Evolutionary conservation across 1,140 invertebrate species (phyloP).

Genomic region (Glossosoma conforme): DNA sequence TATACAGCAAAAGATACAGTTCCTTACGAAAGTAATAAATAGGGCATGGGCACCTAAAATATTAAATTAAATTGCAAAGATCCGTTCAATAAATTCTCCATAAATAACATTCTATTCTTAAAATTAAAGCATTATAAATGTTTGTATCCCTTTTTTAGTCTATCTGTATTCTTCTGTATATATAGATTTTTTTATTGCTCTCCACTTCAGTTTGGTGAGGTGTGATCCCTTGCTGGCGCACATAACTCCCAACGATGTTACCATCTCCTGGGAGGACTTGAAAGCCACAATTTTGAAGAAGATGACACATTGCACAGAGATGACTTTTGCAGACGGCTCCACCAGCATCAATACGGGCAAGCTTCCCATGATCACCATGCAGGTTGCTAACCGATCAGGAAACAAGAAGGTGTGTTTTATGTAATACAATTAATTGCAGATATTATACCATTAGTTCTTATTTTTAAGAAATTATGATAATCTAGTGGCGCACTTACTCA

Average conservation of each 20-base stretch:
- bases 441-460: no score
- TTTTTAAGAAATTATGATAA: no score
- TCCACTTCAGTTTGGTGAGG: constrained; percentile 42
- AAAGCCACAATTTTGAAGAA: constrained; percentile 62
- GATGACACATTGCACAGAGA: constrained; percentile 73
- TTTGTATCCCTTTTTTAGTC: background rate
- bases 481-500: no score
- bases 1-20: no score
- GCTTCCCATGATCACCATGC: constrained; percentile 74
- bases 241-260: constrained; percentile 38
- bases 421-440: background rate
- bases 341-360: constrained; percentile 64
- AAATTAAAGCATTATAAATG: no score
- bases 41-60: no score
- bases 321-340: constrained; percentile 55
- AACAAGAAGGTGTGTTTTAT: constrained; percentile 73
- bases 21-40: no score
- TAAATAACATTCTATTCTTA: no score
- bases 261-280: constrained; percentile 67
- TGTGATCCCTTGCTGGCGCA: constrained; percentile 46
- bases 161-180: background rate
- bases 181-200: constrained; percentile 4
- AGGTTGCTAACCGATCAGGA: constrained; percentile 69
- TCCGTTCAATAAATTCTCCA: no score
- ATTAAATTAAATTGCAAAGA: no score